Percentiles rank a stretch among this genome's conserved stretches.
These are phyloP conservation scores for Chelidonichthys spinosus DNA, from an alignment of 2,797 vertebrate genomes.

Conservation along the genomic window DNA sequence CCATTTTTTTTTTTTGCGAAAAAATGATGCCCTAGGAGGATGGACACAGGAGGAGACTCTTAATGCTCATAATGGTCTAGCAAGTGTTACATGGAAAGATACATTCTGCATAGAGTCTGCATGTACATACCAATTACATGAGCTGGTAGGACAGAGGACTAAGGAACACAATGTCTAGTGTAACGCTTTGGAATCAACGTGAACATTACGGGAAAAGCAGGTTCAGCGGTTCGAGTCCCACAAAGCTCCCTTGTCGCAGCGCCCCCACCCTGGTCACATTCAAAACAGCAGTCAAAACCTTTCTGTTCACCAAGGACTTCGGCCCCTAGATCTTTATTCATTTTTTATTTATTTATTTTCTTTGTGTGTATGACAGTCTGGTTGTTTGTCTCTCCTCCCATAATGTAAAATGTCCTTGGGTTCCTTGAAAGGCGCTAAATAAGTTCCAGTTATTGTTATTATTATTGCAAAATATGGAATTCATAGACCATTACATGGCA, in stretches of 20 bases:
- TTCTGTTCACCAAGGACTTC: no score
- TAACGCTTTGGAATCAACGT: not conserved
- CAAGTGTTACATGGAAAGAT: not conserved
- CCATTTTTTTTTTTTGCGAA: not conserved
- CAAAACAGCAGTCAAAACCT: no score
- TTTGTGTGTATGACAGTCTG: no score
- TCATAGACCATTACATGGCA: not conserved
- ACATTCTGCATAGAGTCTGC: not conserved
- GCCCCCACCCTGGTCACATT: no score
- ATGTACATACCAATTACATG: not conserved
- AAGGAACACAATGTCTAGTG: not conserved
- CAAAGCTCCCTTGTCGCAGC: conserved; percentile 25
- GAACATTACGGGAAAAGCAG: not conserved
- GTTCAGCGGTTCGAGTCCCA: not conserved
- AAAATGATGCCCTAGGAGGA: not conserved
- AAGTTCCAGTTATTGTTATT: no score
- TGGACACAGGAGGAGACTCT: not conserved
- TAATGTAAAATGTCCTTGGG: no score
- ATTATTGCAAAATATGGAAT: not conserved
- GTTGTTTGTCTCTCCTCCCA: no score
- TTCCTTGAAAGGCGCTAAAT: no score
- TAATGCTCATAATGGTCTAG: no score
- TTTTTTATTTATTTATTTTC: no score
- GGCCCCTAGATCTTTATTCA: no score
- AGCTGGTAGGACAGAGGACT: not conserved